Evolutionary conservation across 2,113 vertebrate species (phyloP).

Genomic region (Microtus pennsylvanicus): DNA sequence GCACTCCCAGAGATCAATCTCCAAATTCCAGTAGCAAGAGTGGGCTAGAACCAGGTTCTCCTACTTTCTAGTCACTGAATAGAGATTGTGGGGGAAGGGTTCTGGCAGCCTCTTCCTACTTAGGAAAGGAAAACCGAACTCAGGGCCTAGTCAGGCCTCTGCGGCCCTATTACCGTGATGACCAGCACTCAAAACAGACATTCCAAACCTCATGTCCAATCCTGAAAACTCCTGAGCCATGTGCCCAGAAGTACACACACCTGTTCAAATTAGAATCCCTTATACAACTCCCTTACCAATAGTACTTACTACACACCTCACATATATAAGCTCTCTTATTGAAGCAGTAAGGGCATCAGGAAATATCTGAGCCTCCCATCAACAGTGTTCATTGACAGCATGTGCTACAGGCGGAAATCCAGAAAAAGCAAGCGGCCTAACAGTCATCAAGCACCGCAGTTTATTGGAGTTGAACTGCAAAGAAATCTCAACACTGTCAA

Average conservation of each 20-base stretch:
- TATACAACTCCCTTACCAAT: conserved; percentile 17
- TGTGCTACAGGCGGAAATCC: conserved; percentile 19
- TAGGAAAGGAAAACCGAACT: not conserved
- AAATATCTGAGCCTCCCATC: conserved; percentile 41
- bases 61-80: not conserved
- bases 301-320: not conserved
- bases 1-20: not conserved
- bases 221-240: not conserved
- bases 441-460: conserved; percentile 45
- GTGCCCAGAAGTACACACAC: not conserved
- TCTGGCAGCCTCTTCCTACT: not conserved
- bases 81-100: not conserved
- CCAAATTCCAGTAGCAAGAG: not conserved
- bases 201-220: not conserved
- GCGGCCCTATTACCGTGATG: not conserved
- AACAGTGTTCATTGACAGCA: conserved; percentile 33
- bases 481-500: conserved; percentile 44
- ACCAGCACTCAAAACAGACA: not conserved
- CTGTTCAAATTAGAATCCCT: not conserved
- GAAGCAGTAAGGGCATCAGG: conserved; percentile 2
- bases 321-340: not conserved
- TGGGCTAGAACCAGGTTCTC: not conserved
- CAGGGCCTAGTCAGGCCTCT: not conserved
- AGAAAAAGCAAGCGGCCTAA: conserved; percentile 54
- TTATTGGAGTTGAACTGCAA: conserved; percentile 51